Conservation (phyloP, 2,797 vertebrate species). For the Avahi laniger region DNA sequence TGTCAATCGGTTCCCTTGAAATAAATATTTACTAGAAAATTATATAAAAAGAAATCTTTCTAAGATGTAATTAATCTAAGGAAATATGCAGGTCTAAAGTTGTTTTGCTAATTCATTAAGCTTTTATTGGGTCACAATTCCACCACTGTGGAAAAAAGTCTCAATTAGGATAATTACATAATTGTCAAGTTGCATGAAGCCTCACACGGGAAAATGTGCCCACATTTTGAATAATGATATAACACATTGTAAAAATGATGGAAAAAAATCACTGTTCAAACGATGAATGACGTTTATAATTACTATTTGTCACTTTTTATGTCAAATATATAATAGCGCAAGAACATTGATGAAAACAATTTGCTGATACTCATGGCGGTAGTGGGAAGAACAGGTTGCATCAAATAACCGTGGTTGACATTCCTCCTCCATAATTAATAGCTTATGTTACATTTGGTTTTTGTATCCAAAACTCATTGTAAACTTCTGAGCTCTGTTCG, state of each 20-base stretch:
- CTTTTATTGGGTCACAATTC: constrained; percentile 1
- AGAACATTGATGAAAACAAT: not conserved
- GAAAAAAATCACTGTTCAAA: not conserved
- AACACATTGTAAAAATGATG: not conserved
- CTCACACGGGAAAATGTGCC: not conserved
- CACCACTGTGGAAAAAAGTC: not conserved
- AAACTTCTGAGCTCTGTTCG: not conserved
- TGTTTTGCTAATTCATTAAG: constrained; percentile 45
- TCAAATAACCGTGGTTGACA: not conserved
- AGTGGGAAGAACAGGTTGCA: no score
- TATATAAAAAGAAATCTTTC: not conserved
- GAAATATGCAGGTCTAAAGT: constrained; percentile 10
- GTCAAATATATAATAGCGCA: not conserved
- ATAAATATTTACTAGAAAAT: not conserved
- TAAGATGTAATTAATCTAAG: constrained; percentile 34
- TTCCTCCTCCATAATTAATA: not conserved
- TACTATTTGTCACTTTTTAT: not conserved
- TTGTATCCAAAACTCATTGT: not conserved
- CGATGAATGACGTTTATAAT: not conserved
- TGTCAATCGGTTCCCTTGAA: not conserved
- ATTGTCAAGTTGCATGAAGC: constrained; percentile 35
- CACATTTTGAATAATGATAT: constrained; percentile 40
- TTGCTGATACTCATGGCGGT: rapidly evolving
- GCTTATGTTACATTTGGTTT: not conserved
- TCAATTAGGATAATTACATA: constrained; percentile 21